Evolutionary conservation across 2,113 vertebrate species (phyloP), one percentile per base, ranked within the genome.

Genomic region (Salvelinus namaycush): DNA sequence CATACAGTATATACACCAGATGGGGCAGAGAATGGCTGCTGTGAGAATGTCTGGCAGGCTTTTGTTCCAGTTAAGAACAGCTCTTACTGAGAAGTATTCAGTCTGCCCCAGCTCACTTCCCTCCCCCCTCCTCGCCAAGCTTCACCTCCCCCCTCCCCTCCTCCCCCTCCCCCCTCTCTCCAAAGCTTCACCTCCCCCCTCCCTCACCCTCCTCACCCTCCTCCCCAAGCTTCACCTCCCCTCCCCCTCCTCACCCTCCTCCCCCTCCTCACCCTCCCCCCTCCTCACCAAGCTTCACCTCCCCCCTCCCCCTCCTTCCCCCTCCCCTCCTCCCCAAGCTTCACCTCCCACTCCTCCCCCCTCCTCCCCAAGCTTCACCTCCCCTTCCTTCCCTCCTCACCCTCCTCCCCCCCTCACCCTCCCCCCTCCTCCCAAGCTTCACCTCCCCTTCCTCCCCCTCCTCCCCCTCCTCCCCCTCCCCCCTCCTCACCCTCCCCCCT

Each of bases 281-380:
- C n/a, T n/a, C n/a, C n/a, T n/a, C n/a, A n/a, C 74, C 73, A 18
- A 79, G 77, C 73, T 4, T 81, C 80, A 75, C 76, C 77, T 83
- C 29, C 29, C 4, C 4, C 29, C 1, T 0, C 29, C 29, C 29
- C 29, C 29, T 5, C 29, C 5, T 1, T 3, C 0, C 31, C 31
- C 31, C 5, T 5, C 5, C 5, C 5, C 31, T 5, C 29, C 29
- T 29, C 29, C 29, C 4, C 29, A 4, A n/a, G n/a, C n/a, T n/a
- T n/a, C n/a, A n/a, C n/a, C n/a, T n/a, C n/a, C n/a, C n/a, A n/a
- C n/a, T 4, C 29, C 4, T 4, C 29, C 4, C 0, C 29, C 29
- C 4, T 4, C 29, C 4, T 4, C 29, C 4, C 29, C 3, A 29
- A 80, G 74, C 74, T 29, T 82, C 80, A 76, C 77, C 77, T 83